These are phyloP conservation scores for Syrrhaptes paradoxus DNA, from an alignment of 2,113 vertebrate species.

Conservation along the genomic window DNA sequence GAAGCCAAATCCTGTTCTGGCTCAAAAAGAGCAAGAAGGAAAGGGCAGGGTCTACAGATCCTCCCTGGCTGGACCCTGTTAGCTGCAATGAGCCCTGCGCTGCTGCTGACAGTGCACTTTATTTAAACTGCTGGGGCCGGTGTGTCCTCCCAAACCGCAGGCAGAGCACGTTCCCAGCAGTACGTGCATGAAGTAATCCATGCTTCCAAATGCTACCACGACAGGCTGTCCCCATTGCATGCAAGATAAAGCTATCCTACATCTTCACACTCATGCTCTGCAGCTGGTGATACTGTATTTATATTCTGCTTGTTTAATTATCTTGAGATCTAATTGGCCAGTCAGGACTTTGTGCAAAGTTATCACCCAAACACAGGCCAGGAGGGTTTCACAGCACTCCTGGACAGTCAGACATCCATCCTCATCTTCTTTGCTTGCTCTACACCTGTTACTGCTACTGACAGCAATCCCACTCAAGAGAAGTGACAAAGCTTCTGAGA, in stretches of 20 bases:
- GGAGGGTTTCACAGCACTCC: not conserved
- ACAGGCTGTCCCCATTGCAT: not conserved
- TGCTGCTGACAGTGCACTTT: not conserved
- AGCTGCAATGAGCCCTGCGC: not conserved
- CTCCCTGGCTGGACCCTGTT: not conserved
- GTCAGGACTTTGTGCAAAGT: not conserved
- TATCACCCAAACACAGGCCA: not conserved
- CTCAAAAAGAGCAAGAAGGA: not conserved
- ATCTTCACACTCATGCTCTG: not conserved
- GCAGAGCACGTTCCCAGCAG: not conserved
- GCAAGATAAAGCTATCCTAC: not conserved
- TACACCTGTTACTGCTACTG: not conserved
- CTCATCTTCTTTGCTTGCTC: not conserved
- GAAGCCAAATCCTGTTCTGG: not conserved
- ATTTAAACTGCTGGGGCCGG: not conserved
- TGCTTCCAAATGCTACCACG: not conserved
- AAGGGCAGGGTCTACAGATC: not conserved
- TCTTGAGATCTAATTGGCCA: not conserved
- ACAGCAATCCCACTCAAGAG: not conserved
- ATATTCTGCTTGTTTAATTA: not conserved
- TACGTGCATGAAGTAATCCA: not conserved
- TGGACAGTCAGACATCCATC: not conserved
- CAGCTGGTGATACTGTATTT: not conserved
- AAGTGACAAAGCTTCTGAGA: not conserved
- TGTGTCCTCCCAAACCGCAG: accelerated